Evolutionary conservation across 1,140 invertebrate genomes (phyloP), one percentile per base, ranked within the genome.

Genomic region (Bombus sylvicola): DNA sequence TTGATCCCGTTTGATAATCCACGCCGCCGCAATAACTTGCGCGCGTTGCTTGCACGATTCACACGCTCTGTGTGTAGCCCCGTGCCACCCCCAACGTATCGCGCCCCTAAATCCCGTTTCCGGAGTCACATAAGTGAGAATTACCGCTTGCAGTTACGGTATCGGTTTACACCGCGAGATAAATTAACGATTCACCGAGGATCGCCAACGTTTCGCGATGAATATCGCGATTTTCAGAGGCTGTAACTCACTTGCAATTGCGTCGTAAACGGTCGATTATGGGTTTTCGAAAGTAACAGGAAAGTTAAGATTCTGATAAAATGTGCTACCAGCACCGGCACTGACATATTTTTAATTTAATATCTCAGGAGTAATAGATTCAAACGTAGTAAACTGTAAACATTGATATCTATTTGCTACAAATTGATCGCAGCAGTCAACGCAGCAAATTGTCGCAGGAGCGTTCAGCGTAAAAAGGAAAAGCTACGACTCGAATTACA

Each of bases 101-200:
- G 68, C 68, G 22, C 12, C 1, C 25, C 69, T 13, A 71, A 39
- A 43, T n/a, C 25, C 37, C 69, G 37, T n/a, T 41, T 15, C 69
- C 39, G 22, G 12, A 71, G 25, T 71, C 34, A 28, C 69, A 41
- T 41, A 71, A 71, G 69, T 41, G 69, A 71, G 69, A 71, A 71
- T 71, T 41, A 41, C 69, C 39, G 41, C 5, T 41, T 4, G 39
- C 10, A 28, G 28, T 41, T 71, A 39, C 39, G 37, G 4, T 71
- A 71, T 71, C 69, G 37, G 69, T 71, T 71, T 71, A 71, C 41
- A 71, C 37, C 39, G 12, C 39, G 37, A 28, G 69, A 69, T 69
- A 39, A 39, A 69, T 69, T 69, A 69, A 69, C 37, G 68, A 41
- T 71, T 41, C 69, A 15, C 37, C 39, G 39, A 71, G 69, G 3